A percentile compares a stretch with the other conserved stretches of the same genome.
phyloP scores from a whole-genome alignment of 2,797 vertebrate genomes.

The Anguilla marmorata region DNA sequence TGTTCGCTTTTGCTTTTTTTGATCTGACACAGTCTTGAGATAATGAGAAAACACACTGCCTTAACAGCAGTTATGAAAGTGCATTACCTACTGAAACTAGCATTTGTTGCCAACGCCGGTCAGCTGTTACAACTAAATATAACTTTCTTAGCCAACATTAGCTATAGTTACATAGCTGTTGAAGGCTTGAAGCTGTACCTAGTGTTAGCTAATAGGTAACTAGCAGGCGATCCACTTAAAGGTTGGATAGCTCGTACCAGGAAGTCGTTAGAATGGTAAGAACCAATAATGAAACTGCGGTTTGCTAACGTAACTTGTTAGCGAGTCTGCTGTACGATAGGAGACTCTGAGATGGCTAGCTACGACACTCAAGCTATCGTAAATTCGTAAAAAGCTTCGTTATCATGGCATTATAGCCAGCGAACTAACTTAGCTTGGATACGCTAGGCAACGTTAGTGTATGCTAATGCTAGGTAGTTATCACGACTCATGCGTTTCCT shows the following conservation, averaged over 20 bases:
- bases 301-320: no score
- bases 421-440: slow-evolving; percentile 5
- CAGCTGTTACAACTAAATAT: background rate
- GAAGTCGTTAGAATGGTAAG: no score
- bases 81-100: background rate
- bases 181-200: no score
- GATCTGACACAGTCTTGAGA: background rate
- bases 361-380: background rate
- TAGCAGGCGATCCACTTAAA: background rate
- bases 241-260: background rate
- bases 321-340: no score
- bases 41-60: background rate
- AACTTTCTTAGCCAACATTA: background rate
- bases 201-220: background rate
- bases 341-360: background rate
- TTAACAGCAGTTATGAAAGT: background rate
- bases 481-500: background rate
- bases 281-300: no score
- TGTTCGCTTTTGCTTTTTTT: background rate
- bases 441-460: background rate
- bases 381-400: slow-evolving; percentile 3
- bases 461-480: background rate
- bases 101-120: background rate
- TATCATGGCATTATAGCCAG: slow-evolving; percentile 1
- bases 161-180: background rate